Conservation (phyloP, 1,140 invertebrate genomes). For the Diorhabda elongata region DNA sequence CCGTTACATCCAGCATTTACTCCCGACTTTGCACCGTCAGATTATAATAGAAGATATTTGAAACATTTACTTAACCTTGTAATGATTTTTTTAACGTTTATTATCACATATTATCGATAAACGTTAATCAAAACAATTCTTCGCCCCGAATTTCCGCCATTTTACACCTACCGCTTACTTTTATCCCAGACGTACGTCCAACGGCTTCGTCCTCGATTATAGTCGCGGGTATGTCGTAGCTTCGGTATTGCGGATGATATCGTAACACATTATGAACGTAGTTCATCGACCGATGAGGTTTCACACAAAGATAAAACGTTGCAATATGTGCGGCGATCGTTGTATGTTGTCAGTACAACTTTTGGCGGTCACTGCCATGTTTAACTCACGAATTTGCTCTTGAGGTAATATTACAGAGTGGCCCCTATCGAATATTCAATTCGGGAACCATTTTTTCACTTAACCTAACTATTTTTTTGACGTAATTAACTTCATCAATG, state of each 20-base stretch:
- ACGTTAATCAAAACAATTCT: slow-evolving; percentile 23
- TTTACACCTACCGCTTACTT: slow-evolving; percentile 42
- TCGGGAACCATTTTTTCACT: no score
- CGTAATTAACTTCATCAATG: no score
- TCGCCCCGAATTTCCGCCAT: slow-evolving; percentile 45
- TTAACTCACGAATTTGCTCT: slow-evolving; percentile 21
- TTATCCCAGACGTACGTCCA: slow-evolving; percentile 26
- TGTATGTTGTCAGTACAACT: slow-evolving; percentile 23
- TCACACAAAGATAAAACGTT: slow-evolving; percentile 26
- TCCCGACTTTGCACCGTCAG: no score
- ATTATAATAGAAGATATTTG: no score
- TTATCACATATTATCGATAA: no score
- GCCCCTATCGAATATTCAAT: not conserved
- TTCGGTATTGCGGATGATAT: slow-evolving; percentile 31
- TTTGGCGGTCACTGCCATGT: slow-evolving; percentile 31
- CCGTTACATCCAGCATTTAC: no score
- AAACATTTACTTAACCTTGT: no score
- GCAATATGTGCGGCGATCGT: slow-evolving; percentile 18
- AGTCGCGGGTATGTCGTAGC: slow-evolving; percentile 24
- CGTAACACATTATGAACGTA: slow-evolving; percentile 43
- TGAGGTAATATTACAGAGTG: slow-evolving; percentile 14
- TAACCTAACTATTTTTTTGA: no score
- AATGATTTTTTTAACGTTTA: no score
- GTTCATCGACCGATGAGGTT: slow-evolving; percentile 37
- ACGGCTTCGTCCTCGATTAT: slow-evolving; percentile 2